Base-by-base conservation (phyloP, 1,140 invertebrate species). In the Melanaphis sacchari region DNA sequence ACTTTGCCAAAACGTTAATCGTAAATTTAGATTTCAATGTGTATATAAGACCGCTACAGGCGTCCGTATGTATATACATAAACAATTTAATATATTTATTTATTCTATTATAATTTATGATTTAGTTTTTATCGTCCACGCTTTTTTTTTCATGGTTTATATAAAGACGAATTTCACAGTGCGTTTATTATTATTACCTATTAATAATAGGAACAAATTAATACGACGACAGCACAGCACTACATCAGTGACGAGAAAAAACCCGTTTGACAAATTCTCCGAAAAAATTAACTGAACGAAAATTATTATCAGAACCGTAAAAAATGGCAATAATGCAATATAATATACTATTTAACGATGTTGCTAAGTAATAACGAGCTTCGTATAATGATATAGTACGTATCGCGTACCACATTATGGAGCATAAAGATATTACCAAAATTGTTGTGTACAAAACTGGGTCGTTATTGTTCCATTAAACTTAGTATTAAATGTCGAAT, bases 1-100 rank as follows among this genome's bases (percentile, higher is more conserved):
- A 54, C 52, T 59, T 90, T 41, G 38, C 89, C 89, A 90, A 90
- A 88, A 52, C 46, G n/a, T 87, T 36, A 31, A 49, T 89, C 87
- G 46, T 89, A 52, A 89, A 90, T 66, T 90, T 90, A 8, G 36
- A 90, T 26, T 90, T n/a, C 36, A 31, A 90, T 41, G 26, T 66
- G 41, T n/a, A 54, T 49, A 26, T 38, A 87, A 87, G 85, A n/a
- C 26, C 43, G 41, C 41, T 21, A 31, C 43, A n/a, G 59, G 59
- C 85, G 43, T 46, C 41, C 15, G 85, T 76, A n/a, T n/a, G 31
- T n/a, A 31, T n/a, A 76, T 76, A n/a, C n/a, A 76, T 18, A 76
- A 76, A 18, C 59, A 18, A 76, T 76, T 76, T 76, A 76, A n/a
- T 76, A 76, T 76, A 76, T 76, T 76, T 76, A 76, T 76, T 76